Conservation (phyloP, 2,797 vertebrate genomes). For the Carcharodon carcharias region DNA sequence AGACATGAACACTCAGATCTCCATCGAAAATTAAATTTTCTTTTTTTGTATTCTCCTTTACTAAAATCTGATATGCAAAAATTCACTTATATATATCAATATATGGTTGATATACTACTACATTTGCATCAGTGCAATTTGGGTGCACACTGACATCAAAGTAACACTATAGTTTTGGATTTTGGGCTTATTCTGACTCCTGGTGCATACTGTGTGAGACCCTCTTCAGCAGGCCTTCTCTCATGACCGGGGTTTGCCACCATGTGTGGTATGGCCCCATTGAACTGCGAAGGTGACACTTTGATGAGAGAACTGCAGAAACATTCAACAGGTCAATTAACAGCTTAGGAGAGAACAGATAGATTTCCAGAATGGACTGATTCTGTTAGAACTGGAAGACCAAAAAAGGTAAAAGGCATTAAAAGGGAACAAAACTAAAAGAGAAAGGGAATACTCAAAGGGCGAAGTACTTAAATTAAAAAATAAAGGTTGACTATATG, state of each 20-base stretch:
- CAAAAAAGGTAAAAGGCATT: too few relatives aligned
- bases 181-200: background rate
- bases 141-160: background rate
- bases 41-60: background rate
- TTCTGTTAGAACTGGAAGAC: too few relatives aligned
- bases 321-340: too few relatives aligned
- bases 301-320: background rate
- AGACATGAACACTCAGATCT: background rate
- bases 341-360: too few relatives aligned
- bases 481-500: too few relatives aligned
- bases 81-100: background rate
- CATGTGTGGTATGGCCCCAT: background rate
- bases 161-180: background rate
- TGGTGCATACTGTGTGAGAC: background rate
- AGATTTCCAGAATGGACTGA: too few relatives aligned
- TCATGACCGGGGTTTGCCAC: background rate
- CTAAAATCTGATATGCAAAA: background rate
- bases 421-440: too few relatives aligned
- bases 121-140: background rate
- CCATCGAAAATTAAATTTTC: background rate
- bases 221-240: background rate
- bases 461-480: too few relatives aligned
- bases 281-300: background rate
- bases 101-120: background rate
- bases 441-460: too few relatives aligned